Conservation (phyloP, 1,140 invertebrate species). For the Leguminivora glycinivorella region DNA sequence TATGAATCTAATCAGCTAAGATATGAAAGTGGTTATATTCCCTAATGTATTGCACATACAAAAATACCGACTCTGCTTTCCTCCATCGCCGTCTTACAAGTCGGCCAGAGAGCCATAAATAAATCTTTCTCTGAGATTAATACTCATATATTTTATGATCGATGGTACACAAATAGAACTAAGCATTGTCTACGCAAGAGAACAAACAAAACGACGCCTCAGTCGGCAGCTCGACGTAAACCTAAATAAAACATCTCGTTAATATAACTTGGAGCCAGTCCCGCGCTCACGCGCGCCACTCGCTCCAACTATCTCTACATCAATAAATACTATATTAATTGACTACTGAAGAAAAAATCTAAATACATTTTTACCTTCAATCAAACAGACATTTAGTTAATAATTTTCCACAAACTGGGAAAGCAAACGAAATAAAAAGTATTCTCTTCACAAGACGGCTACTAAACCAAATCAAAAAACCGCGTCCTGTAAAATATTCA, state of each 20-base stretch:
- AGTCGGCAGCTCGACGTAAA: constrained; percentile 45
- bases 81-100: constrained; percentile 36
- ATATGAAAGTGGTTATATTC: constrained; percentile 66
- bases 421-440: constrained; percentile 39
- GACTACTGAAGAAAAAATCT: constrained; percentile 49
- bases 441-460: constrained; percentile 43
- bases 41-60: constrained; percentile 75
- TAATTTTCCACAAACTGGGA: constrained; percentile 34
- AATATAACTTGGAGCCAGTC: constrained; percentile 45
- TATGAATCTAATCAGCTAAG: constrained; percentile 72
- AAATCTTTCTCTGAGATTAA: constrained; percentile 31
- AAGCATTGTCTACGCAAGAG: constrained; percentile 43
- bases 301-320: constrained; percentile 45
- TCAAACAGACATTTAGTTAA: constrained; percentile 31
- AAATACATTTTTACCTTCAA: constrained; percentile 41
- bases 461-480: constrained; percentile 39
- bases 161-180: constrained; percentile 45
- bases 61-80: constrained; percentile 64
- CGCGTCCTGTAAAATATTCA: constrained; percentile 35
- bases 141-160: constrained; percentile 37
- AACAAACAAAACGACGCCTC: constrained; percentile 50
- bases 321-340: constrained; percentile 58
- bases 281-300: constrained; percentile 38
- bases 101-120: constrained; percentile 49
- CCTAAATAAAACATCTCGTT: constrained; percentile 40